Conservation (phyloP, 1,140 invertebrate species). For the Hydropsyche tenuis region DNA sequence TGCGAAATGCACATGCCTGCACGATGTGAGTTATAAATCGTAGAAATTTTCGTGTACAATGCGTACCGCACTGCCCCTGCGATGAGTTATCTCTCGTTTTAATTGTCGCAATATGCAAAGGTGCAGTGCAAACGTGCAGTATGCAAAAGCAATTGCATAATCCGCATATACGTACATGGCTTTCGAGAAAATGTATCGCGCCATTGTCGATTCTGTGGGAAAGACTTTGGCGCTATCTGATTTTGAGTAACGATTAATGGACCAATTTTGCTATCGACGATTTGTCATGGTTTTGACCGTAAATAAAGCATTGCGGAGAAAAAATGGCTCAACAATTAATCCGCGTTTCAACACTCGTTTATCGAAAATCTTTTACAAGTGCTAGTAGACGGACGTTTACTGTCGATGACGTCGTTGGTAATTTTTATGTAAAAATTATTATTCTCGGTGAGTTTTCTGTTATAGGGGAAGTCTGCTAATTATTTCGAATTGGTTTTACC, state of each 20-base stretch:
- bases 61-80: not conserved
- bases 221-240: not conserved
- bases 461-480: no score
- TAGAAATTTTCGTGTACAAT: slow-evolving; percentile 17
- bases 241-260: not conserved
- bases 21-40: not conserved
- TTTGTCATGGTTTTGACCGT: not conserved
- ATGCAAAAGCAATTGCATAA: no score
- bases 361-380: no score
- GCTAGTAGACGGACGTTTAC: no score
- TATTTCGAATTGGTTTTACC: no score
- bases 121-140: slow-evolving; percentile 12
- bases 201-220: not conserved
- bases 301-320: not conserved
- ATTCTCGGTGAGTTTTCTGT: no score
- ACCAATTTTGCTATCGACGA: not conserved
- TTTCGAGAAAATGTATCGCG: not conserved
- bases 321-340: not conserved
- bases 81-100: not conserved
- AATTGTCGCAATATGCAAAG: slow-evolving; percentile 7
- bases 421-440: no score
- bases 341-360: not conserved
- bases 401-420: no score
- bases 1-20: no score
- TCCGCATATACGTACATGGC: no score